phyloP scores from a whole-genome alignment of 1,140 invertebrate genomes.

The Drosophila tsacasi region DNA sequence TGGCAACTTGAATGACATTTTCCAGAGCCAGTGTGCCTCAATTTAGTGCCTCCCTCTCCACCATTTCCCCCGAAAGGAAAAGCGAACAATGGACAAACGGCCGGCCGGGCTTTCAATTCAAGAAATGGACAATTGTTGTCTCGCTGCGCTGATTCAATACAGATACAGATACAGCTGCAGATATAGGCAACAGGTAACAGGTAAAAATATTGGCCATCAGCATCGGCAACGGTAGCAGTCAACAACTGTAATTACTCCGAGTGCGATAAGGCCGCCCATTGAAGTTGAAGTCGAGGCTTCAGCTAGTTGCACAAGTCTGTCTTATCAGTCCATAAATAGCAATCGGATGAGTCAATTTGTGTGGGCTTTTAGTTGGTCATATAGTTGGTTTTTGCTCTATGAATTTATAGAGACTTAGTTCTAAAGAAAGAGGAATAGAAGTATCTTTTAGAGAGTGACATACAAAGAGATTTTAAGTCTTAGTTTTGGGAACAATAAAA shows the following conservation, averaged over 20 bases:
- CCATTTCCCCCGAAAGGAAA: slow-evolving; percentile 38
- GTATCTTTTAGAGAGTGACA: too few relatives aligned
- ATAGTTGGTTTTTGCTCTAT: not conserved
- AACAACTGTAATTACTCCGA: slow-evolving; percentile 70
- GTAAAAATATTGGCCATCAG: slow-evolving; percentile 25
- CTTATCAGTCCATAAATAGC: slow-evolving; percentile 47
- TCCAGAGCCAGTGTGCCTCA: slow-evolving; percentile 48
- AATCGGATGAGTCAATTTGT: slow-evolving; percentile 31
- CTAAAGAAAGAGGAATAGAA: not conserved
- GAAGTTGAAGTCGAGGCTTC: slow-evolving; percentile 39
- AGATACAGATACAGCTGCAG: slow-evolving; percentile 4
- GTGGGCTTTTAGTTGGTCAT: not conserved
- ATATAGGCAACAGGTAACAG: slow-evolving; percentile 27
- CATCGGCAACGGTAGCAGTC: slow-evolving; percentile 37
- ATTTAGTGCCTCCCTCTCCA: not conserved
- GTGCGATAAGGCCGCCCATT: slow-evolving; percentile 21
- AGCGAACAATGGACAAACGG: slow-evolving; percentile 66
- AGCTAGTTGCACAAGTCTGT: slow-evolving; percentile 40
- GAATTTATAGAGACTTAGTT: not conserved
- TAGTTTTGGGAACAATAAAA: not conserved
- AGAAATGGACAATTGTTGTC: slow-evolving; percentile 82
- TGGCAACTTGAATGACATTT: slow-evolving; percentile 80
- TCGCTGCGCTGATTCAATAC: slow-evolving; percentile 41
- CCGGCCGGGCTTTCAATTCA: slow-evolving; percentile 62
- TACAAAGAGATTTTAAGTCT: not conserved